phyloP scores from a whole-genome alignment of 2,113 vertebrate species.

The Phaethon lepturus region DNA sequence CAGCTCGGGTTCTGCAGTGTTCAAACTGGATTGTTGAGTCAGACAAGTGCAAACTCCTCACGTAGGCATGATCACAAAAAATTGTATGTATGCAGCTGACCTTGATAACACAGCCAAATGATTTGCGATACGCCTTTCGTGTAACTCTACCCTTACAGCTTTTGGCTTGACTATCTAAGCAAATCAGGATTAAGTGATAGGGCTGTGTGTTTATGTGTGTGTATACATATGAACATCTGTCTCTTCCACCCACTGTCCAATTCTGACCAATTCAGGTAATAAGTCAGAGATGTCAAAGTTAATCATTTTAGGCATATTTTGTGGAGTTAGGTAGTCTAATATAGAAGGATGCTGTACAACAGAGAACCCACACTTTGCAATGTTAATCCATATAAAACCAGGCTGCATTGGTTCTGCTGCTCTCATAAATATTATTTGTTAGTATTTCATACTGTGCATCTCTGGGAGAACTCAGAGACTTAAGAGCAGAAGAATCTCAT shows the following conservation, averaged over 20 bases:
- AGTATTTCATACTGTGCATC: background rate
- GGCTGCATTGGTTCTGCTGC: background rate
- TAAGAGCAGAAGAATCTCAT: background rate
- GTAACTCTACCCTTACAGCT: background rate
- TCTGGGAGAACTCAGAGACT: background rate
- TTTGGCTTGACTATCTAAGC: background rate
- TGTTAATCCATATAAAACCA: background rate
- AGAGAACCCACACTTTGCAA: background rate
- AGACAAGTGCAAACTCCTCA: background rate
- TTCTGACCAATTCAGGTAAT: background rate
- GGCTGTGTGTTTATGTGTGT: background rate
- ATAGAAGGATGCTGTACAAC: background rate
- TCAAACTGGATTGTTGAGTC: background rate
- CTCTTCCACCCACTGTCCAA: background rate
- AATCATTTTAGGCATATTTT: background rate
- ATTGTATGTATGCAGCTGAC: background rate
- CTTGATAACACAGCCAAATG: background rate
- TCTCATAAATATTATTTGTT: background rate
- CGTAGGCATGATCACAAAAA: background rate
- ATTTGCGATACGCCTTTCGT: background rate
- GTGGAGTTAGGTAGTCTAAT: background rate
- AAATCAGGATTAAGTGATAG: background rate
- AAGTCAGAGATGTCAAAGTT: background rate
- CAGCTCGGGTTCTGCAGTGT: background rate
- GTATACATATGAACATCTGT: background rate